Percentiles rank a stretch among this genome's conserved stretches.
Evolutionary conservation across 2,888 invertebrate species (phyloP).

Genomic region (Trissoscelio sp.): DNA sequence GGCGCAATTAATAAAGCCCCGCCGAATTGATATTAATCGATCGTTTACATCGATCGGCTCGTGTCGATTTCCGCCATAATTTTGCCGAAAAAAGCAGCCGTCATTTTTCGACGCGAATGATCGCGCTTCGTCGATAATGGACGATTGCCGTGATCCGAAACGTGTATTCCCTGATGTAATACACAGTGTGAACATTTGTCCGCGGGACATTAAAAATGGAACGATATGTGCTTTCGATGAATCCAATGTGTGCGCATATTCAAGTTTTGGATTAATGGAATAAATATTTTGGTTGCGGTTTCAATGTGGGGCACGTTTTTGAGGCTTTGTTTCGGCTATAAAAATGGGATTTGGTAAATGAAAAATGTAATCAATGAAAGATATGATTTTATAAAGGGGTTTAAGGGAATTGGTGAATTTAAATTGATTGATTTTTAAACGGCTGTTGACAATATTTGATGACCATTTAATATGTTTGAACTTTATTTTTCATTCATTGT

Average conservation of each 20-base stretch:
- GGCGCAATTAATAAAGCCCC: constrained; percentile 55
- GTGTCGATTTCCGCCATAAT: constrained; percentile 19
- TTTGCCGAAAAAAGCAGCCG: constrained; percentile 23
- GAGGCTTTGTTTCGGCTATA: background rate
- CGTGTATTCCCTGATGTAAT: constrained; percentile 37
- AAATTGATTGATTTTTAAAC: too few species aligned
- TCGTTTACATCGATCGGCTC: constrained; percentile 48
- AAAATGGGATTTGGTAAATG: background rate
- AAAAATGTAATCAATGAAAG: background rate
- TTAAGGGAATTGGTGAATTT: too few species aligned
- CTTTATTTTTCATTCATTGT: too few species aligned
- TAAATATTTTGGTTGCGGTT: constrained; percentile 34
- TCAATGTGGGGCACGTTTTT: constrained; percentile 1
- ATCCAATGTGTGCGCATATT: constrained; percentile 10
- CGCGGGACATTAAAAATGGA: constrained; percentile 36
- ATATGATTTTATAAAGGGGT: too few species aligned
- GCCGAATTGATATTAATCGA: constrained; percentile 64
- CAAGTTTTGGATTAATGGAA: constrained; percentile 8
- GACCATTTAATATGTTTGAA: too few species aligned
- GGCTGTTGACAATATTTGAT: too few species aligned
- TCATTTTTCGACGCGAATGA: constrained; percentile 24
- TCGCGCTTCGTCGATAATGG: constrained; percentile 16
- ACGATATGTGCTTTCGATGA: background rate
- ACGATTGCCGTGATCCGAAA: constrained; percentile 14
- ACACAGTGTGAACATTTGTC: constrained; percentile 46